Conservation (phyloP, 2,888 invertebrate genomes). For the Panopea generosa region DNA sequence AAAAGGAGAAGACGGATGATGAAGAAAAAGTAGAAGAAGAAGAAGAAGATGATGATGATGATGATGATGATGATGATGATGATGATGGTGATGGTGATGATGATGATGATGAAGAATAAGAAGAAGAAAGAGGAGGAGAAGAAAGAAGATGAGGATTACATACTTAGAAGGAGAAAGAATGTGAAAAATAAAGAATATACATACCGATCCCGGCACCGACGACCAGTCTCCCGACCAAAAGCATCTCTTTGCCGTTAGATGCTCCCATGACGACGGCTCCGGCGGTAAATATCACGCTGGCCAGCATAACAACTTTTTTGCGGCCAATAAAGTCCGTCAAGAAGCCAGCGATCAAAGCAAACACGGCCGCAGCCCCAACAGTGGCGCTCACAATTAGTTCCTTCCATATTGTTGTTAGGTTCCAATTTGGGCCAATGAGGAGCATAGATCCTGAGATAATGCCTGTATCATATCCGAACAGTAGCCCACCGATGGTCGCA, state of each 20-base stretch:
- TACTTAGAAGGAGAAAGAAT: too few relatives aligned
- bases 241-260: conserved; percentile 77
- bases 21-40: background rate
- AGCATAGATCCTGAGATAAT: conserved; percentile 87
- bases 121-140: too few relatives aligned
- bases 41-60: conserved; percentile 1
- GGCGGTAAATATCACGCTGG: conserved; percentile 85
- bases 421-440: conserved; percentile 83
- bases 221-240: conserved; percentile 85
- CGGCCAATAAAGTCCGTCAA: conserved; percentile 86
- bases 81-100: background rate
- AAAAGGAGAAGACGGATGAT: conserved; percentile 1
- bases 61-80: conserved; percentile 4
- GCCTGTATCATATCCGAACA: conserved; percentile 86
- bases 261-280: conserved; percentile 86
- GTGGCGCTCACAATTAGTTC: conserved; percentile 86
- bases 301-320: conserved; percentile 86
- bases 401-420: conserved; percentile 85
- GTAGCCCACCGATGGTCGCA: conserved; percentile 85
- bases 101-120: too few relatives aligned
- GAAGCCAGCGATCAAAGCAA: conserved; percentile 85
- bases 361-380: conserved; percentile 85
- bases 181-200: too few relatives aligned
- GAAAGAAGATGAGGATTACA: too few relatives aligned
- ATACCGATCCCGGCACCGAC: conserved; percentile 86